These are phyloP conservation scores for Alfaro cultratus DNA, from an alignment of 2,797 vertebrate species.

Conservation along the genomic window DNA sequence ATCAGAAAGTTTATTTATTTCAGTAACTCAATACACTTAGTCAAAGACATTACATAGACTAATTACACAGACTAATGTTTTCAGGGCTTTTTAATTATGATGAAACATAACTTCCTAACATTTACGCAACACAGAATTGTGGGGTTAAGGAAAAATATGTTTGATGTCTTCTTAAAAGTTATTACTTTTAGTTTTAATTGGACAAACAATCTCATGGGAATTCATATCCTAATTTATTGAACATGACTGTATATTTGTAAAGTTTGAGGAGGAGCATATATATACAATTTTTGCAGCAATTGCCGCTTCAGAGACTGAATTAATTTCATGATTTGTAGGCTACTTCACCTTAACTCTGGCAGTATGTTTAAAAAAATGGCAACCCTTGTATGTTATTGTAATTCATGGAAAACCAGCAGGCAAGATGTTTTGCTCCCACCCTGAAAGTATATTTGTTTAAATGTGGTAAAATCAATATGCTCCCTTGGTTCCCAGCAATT, in stretches of 20 bases:
- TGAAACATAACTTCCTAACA: too few relatives aligned
- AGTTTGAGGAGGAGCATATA: too few relatives aligned
- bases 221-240: background rate
- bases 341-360: too few relatives aligned
- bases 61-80: background rate
- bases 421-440: background rate
- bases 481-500: conserved; percentile 30
- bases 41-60: background rate
- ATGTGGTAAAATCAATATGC: conserved; percentile 41
- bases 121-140: background rate
- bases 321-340: background rate
- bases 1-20: background rate
- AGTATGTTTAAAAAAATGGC: too few relatives aligned
- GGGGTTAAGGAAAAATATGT: background rate
- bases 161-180: background rate
- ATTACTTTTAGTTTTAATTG: background rate
- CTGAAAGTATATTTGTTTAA: conserved; percentile 1
- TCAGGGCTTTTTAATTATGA: background rate
- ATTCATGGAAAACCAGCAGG: background rate
- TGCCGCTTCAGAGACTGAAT: background rate
- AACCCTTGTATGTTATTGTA: background rate
- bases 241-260: background rate
- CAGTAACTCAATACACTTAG: background rate
- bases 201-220: background rate
- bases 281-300: background rate